phyloP scores from a whole-genome alignment of 2,797 vertebrate genomes.

The Xiphophorus birchmanni region DNA sequence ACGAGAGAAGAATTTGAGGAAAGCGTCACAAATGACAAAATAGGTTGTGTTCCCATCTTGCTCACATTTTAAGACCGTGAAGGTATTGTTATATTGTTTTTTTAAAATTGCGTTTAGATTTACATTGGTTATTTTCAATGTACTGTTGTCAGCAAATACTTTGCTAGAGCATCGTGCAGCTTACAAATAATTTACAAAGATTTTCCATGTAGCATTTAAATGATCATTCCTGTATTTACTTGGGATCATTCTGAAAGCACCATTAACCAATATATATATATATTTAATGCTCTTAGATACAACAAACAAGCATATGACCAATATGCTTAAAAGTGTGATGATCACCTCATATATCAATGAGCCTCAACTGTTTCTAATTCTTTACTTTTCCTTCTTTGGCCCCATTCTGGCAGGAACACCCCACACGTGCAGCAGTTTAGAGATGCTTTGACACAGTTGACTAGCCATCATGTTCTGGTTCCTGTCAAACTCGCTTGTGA shows the following conservation, averaged over 20 bases:
- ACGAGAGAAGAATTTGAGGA: slow-evolving; percentile 26
- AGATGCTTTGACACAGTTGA: background rate
- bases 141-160: background rate
- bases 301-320: background rate
- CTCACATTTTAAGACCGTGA: background rate
- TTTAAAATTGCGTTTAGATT: background rate
- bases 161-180: background rate
- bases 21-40: slow-evolving; percentile 13
- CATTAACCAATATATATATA: background rate
- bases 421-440: background rate
- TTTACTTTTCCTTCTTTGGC: background rate
- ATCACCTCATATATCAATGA: background rate
- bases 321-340: background rate
- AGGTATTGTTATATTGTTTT: background rate
- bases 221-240: slow-evolving; percentile 8
- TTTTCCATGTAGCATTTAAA: background rate
- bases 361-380: background rate
- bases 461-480: background rate
- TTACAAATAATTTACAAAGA: background rate
- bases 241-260: slow-evolving; percentile 1
- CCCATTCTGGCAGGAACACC: background rate
- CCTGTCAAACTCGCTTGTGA: background rate
- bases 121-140: background rate
- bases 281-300: background rate
- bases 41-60: background rate